Evolutionary conservation across 1,140 invertebrate species (phyloP), one percentile per base, ranked within the genome.

Genomic region (Asbolus verrucosus): DNA sequence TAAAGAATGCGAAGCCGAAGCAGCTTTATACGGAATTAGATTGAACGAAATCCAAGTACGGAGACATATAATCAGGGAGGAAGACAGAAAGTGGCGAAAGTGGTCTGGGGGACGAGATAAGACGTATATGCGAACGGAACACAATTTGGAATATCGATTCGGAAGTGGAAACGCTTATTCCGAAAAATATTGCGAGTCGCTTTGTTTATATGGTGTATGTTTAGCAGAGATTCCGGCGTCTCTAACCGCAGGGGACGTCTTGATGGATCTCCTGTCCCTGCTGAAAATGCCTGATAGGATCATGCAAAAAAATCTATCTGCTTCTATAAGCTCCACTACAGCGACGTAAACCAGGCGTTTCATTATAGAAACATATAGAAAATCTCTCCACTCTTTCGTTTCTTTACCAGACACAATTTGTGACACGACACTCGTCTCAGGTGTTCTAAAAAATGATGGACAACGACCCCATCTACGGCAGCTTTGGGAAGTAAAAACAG

Each of bases 1-100:
- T 65, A 70, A 39, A 70, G 46, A 70, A 62, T 46, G 46, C 62
- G 62, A 62, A 65, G 41, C 62, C 69, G 66, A 70, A 70, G 69
- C 61, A 62, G 69, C 69, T 70, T 70, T 70, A 70, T 65, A 39
- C 69, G 41, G 69, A 70, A 70, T 70, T 70, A 70, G 69, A 70
- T 70, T 70, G 69, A 70, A 70, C 39, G 69, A 65, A 70, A 66
- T 46, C 69, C 62, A 62, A 70, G 43, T 70, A 63, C 69, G 69
- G 62, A 16, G 62, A 70, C 69, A 70, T 65, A 62, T 65, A 70
- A 70, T 66, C 69, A 66, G 41, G 24, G 43, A 38, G 46, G 66
- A 43, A 24, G 62, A 70, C 39, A 59, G 60, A 31, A 70, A 46
- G 38, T 65, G 13, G n/a, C 36, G 46, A 30, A 65, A 16, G 5